Evolutionary conservation across 2,888 invertebrate species (phyloP).

Genomic region (Phyto melanocephala): DNA sequence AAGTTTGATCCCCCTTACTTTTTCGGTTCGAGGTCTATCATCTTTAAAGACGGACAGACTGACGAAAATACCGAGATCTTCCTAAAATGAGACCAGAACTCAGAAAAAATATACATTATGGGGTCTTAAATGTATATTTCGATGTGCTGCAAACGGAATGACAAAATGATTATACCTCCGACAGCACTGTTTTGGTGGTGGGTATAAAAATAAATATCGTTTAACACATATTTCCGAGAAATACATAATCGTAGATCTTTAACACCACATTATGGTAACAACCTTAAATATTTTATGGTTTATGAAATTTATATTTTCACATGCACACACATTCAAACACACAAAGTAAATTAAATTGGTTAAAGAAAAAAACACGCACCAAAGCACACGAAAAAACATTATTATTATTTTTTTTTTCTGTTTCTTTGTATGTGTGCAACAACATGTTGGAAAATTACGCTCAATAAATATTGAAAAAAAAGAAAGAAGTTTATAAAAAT

Average conservation of each 20-base stretch:
- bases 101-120: too few relatives aligned
- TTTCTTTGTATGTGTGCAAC: not conserved
- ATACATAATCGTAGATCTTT: not conserved
- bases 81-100: too few relatives aligned
- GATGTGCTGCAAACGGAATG: too few relatives aligned
- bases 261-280: slow-evolving; percentile 13
- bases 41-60: too few relatives aligned
- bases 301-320: not conserved
- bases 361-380: not conserved
- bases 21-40: too few relatives aligned
- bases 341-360: not conserved
- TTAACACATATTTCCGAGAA: not conserved
- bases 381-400: not conserved
- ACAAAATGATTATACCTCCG: too few relatives aligned
- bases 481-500: not conserved
- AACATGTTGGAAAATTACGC: slow-evolving; percentile 14
- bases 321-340: not conserved
- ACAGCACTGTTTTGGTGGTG: too few relatives aligned
- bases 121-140: too few relatives aligned
- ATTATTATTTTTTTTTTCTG: too few relatives aligned
- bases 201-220: slow-evolving; percentile 10
- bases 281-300: slow-evolving; percentile 4
- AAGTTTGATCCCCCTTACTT: too few relatives aligned
- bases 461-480: slow-evolving; percentile 16
- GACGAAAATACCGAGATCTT: too few relatives aligned